Conservation (phyloP, 2,888 invertebrate species). For the Hirtodrosophila alboralis region DNA sequence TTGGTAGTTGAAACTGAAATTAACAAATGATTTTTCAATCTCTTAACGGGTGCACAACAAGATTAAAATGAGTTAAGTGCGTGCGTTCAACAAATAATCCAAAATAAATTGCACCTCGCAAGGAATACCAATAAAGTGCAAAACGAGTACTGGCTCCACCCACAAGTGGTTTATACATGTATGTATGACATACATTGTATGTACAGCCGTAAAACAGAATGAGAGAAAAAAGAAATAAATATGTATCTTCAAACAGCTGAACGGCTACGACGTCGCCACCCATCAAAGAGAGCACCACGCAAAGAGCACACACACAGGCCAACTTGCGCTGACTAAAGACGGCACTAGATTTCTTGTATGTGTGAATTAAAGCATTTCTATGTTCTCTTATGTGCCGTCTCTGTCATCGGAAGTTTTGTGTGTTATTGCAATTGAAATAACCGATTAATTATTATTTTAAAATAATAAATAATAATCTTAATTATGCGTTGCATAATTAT, state of each 20-base stretch:
- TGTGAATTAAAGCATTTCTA: no score
- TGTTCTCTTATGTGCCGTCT: no score
- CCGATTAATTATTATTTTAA: no score
- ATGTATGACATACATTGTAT: no score
- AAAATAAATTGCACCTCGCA: slow-evolving; percentile 38
- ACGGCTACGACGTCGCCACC: slow-evolving; percentile 48
- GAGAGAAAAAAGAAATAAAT: slow-evolving; percentile 11
- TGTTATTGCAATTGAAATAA: no score
- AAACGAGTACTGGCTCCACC: slow-evolving; percentile 16
- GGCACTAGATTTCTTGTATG: not conserved
- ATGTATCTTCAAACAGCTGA: slow-evolving; percentile 19
- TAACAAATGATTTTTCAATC: slow-evolving; percentile 16
- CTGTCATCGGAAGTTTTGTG: no score
- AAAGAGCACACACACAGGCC: not conserved
- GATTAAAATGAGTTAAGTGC: slow-evolving; percentile 26
- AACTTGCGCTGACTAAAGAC: slow-evolving; percentile 17
- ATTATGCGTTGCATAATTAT: no score
- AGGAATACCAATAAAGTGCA: slow-evolving; percentile 10
- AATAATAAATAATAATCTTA: no score
- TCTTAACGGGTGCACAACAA: slow-evolving; percentile 23
- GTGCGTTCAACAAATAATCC: slow-evolving; percentile 41
- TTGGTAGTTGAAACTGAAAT: no score
- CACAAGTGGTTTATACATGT: no score
- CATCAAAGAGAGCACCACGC: slow-evolving; percentile 45
- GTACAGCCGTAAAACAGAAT: not conserved